Evolutionary conservation across 2,797 vertebrate species (phyloP).

Genomic region (Erithacus rubecula): DNA sequence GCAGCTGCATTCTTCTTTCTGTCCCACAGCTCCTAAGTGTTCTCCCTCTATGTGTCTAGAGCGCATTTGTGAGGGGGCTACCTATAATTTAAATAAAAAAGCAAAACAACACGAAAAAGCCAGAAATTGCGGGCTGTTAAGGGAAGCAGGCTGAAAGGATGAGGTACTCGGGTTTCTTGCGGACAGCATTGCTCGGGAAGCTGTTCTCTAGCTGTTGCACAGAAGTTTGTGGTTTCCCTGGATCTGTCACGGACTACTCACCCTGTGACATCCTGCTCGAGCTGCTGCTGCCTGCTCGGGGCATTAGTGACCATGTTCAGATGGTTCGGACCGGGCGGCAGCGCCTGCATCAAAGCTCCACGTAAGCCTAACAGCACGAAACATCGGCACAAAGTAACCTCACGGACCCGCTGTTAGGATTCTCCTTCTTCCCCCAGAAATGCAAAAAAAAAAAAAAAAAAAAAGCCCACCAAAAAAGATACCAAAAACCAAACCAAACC

Average conservation of each 20-base stretch:
- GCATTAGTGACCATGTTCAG: rapidly evolving
- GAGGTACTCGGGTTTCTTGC: rapidly evolving
- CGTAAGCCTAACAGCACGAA: background rate
- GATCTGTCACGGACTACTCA: background rate
- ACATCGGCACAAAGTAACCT: background rate
- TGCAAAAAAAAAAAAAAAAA: rapidly evolving
- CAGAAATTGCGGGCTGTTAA: background rate
- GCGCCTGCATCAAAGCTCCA: background rate
- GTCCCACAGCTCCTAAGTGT: background rate
- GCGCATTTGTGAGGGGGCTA: rapidly evolving
- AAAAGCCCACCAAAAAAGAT: background rate
- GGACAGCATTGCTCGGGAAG: rapidly evolving
- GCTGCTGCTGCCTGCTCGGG: background rate
- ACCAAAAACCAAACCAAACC: background rate
- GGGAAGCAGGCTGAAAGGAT: background rate
- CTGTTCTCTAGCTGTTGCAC: background rate
- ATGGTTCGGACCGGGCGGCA: background rate
- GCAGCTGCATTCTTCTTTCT: background rate
- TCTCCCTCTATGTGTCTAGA: no score
- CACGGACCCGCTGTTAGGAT: background rate
- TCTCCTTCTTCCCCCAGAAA: background rate
- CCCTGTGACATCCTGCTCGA: background rate
- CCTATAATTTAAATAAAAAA: background rate
- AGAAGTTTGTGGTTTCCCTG: background rate
- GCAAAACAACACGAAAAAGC: background rate